Conservation (phyloP, 2,113 vertebrate genomes). For the Crotalus helleri region DNA sequence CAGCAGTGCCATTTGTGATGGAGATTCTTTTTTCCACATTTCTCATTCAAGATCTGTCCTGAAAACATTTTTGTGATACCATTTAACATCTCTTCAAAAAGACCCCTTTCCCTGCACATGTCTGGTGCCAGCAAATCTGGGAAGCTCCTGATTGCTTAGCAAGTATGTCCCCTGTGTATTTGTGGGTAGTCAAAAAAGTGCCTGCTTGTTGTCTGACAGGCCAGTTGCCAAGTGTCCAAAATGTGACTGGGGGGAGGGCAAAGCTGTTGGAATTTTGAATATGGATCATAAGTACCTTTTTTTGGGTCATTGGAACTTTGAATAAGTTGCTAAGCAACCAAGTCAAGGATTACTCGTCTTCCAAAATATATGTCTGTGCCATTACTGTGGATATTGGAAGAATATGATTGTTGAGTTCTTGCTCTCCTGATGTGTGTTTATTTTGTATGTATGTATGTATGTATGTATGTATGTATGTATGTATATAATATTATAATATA, state of each 20-base stretch:
- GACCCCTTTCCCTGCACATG: neutral
- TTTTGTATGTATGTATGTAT: no score
- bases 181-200: neutral
- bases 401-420: neutral
- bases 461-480: no score
- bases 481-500: no score
- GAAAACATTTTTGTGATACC: neutral
- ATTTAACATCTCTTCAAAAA: neutral
- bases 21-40: neutral
- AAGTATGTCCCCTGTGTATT: neutral
- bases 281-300: neutral
- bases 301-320: neutral
- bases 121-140: neutral
- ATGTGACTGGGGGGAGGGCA: neutral
- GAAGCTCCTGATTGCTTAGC: neutral
- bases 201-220: neutral
- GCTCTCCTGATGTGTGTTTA: neutral
- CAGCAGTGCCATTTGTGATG: neutral
- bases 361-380: neutral
- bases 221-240: neutral
- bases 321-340: neutral
- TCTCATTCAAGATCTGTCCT: neutral
- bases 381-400: neutral
- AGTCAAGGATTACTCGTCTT: neutral
- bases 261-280: neutral